Conservation (phyloP, 37 sponge, comb jelly and placozoan genomes). For the Haliclona indistincta region DNA sequence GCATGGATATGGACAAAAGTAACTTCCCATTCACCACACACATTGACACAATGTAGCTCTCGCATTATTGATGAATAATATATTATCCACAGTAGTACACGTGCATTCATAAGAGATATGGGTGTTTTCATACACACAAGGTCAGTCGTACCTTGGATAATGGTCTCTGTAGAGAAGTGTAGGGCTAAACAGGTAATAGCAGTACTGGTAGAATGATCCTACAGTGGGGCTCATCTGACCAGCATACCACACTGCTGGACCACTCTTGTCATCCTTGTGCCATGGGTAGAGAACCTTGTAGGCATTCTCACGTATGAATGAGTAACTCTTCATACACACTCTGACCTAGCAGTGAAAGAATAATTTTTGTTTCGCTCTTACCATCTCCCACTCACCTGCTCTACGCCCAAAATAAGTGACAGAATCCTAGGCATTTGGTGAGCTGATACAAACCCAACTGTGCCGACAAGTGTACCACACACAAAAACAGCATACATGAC, state of each 20-base stretch:
- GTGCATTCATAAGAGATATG: no score
- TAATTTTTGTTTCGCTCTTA: not conserved
- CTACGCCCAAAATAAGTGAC: not conserved
- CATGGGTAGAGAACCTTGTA: constrained; percentile 69
- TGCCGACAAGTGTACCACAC: not conserved
- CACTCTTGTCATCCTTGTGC: constrained; percentile 46
- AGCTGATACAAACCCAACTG: constrained; percentile 1
- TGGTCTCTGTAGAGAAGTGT: constrained; percentile 80
- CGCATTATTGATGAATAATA: no score
- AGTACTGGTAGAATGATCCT: constrained; percentile 60
- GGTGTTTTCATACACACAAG: no score
- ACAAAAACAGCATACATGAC: not conserved
- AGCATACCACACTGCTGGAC: constrained; percentile 66
- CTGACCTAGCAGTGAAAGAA: constrained; percentile 40
- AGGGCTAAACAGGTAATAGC: constrained; percentile 79
- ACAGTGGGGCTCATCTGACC: constrained; percentile 61
- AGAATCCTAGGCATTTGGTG: not conserved
- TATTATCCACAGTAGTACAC: no score
- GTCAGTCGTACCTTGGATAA: constrained; percentile 62
- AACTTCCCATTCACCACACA: no score
- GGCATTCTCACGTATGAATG: constrained; percentile 79
- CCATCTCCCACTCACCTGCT: not conserved
- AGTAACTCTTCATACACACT: constrained; percentile 67
- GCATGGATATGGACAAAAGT: no score
- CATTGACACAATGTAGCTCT: no score